Percentiles rank a stretch among this genome's conserved stretches.
phyloP scores from a whole-genome alignment of 2,113 vertebrate genomes.

The Varanus salvator region DNA sequence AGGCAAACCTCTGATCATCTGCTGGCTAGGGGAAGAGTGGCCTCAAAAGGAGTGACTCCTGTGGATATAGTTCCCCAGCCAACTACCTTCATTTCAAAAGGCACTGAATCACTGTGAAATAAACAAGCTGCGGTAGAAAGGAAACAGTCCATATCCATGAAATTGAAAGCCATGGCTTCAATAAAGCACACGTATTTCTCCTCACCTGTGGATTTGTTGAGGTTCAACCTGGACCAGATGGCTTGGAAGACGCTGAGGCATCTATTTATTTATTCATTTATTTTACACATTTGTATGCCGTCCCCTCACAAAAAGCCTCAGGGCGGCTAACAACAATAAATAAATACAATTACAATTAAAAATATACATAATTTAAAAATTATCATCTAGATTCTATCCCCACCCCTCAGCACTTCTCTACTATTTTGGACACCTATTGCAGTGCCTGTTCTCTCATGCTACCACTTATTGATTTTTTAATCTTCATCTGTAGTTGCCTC shows the following conservation, averaged over 20 bases:
- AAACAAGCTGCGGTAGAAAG: background rate
- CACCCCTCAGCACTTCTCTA: background rate
- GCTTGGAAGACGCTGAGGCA: background rate
- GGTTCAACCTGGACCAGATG: background rate
- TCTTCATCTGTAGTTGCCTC: background rate
- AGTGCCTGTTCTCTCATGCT: background rate
- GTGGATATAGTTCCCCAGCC: background rate
- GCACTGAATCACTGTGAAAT: background rate
- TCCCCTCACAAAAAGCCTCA: no score
- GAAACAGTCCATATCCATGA: background rate
- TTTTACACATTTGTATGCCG: no score
- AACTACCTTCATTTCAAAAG: background rate
- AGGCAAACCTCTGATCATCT: conserved; percentile 9
- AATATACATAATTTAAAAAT: no score
- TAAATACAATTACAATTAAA: no score
- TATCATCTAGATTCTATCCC: fast-evolving
- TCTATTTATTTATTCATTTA: no score
- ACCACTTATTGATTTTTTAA: background rate
- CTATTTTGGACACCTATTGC: background rate
- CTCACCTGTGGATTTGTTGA: background rate
- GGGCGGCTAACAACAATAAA: no score
- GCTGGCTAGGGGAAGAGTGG: background rate
- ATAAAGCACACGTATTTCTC: background rate
- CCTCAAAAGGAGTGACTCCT: background rate
- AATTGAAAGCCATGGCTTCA: background rate